A percentile compares a stretch with the other conserved stretches of the same genome.
Evolutionary conservation across 2,113 vertebrate species (phyloP).

Genomic region (Scartelaos histophorus): DNA sequence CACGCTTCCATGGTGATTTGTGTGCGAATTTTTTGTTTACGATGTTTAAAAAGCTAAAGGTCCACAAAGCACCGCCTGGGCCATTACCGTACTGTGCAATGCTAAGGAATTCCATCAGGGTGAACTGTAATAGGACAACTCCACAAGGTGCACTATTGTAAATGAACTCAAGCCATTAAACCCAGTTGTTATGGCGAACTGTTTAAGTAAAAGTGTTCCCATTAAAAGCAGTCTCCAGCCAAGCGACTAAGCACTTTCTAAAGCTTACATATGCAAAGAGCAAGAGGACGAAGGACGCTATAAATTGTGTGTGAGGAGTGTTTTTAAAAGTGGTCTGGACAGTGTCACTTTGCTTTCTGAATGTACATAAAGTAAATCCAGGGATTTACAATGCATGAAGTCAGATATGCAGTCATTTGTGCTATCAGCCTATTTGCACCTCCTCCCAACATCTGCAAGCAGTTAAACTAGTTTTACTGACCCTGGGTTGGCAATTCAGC

Average conservation of each 20-base stretch:
- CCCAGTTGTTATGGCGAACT: conserved; percentile 58
- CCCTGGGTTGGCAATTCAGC: conserved; percentile 39
- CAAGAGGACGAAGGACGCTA: conserved; percentile 14
- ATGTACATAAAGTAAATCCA: conserved; percentile 46
- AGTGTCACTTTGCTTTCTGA: conserved; percentile 44
- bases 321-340: conserved; percentile 55
- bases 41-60: conserved; percentile 42
- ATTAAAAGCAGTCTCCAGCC: conserved; percentile 65
- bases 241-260: conserved; percentile 60
- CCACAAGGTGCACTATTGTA: conserved; percentile 58
- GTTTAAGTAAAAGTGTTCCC: conserved; percentile 64
- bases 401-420: conserved; percentile 28
- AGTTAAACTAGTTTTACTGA: conserved; percentile 56
- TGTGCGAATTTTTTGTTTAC: conserved; percentile 31
- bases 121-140: conserved; percentile 41
- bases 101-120: conserved; percentile 45
- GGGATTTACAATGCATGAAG: conserved; percentile 40
- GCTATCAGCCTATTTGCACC: conserved; percentile 26
- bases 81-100: conserved; percentile 18
- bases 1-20: conserved; percentile 8
- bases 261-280: conserved; percentile 47
- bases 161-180: conserved; percentile 69
- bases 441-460: conserved; percentile 67
- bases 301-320: conserved; percentile 30
- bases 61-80: conserved; percentile 33